A percentile compares a stretch with the other conserved stretches of the same genome.
These are phyloP conservation scores for Darwinula stevensoni DNA, from an alignment of 2,888 invertebrate species.

Conservation along the genomic window DNA sequence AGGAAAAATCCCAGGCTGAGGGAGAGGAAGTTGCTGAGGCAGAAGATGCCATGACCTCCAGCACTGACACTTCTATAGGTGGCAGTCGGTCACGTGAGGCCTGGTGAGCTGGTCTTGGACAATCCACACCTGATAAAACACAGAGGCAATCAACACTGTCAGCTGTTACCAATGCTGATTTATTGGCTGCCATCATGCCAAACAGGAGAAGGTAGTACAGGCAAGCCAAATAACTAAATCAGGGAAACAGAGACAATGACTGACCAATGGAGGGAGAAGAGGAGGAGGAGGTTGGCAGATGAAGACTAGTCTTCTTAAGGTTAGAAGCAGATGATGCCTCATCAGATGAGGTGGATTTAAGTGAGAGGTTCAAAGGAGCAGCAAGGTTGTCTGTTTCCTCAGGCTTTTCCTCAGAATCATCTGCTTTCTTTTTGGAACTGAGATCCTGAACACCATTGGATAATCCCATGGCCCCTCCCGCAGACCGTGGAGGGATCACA, in stretches of 20 bases:
- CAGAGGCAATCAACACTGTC: background rate
- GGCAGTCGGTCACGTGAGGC: background rate
- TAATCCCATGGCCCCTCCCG: background rate
- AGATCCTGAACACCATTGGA: slow-evolving; percentile 1
- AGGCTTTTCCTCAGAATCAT: background rate
- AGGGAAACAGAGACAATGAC: too few relatives aligned
- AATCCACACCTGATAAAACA: too few relatives aligned
- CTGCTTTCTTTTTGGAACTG: background rate
- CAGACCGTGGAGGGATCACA: background rate
- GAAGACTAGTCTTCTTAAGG: too few relatives aligned
- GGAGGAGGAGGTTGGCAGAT: too few relatives aligned
- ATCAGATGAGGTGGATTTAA: slow-evolving; percentile 24
- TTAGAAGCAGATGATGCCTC: too few relatives aligned
- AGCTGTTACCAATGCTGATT: background rate
- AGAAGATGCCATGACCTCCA: background rate
- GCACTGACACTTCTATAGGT: background rate
- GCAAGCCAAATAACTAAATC: too few relatives aligned
- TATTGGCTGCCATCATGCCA: background rate
- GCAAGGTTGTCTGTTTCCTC: slow-evolving; percentile 18
- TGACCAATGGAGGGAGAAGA: too few relatives aligned
- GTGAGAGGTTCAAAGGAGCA: slow-evolving; percentile 47
- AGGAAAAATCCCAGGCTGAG: background rate
- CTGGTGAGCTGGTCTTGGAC: background rate
- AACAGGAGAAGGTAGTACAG: too few relatives aligned
- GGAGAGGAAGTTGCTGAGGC: background rate